phyloP scores from a whole-genome alignment of 2,797 vertebrate species.

The Propithecus deckenii region DNA sequence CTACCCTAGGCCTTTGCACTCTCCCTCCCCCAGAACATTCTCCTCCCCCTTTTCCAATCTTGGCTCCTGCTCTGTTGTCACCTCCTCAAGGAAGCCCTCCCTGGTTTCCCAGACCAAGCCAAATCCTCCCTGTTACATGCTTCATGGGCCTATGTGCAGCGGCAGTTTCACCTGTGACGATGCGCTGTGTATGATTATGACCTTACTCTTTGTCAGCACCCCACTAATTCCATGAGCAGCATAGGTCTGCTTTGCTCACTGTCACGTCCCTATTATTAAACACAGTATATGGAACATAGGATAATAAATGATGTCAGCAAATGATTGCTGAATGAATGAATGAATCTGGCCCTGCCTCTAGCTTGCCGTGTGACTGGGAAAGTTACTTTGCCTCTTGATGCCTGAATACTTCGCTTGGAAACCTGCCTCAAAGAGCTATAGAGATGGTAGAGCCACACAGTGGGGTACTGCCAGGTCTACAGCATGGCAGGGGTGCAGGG shows the following conservation, averaged over 20 bases:
- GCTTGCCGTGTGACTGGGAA: background rate
- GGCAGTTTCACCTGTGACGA: background rate
- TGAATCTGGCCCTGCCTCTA: background rate
- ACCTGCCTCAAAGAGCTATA: background rate
- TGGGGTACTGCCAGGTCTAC: background rate
- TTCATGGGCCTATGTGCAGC: background rate
- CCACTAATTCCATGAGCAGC: background rate
- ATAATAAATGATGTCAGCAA: background rate
- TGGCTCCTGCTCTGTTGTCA: background rate
- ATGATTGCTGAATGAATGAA: background rate
- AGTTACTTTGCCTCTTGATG: background rate
- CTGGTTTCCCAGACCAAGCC: background rate
- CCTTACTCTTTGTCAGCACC: background rate
- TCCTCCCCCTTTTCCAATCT: background rate
- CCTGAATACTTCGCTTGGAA: background rate
- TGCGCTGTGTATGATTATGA: background rate
- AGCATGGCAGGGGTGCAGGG: background rate
- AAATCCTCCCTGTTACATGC: background rate
- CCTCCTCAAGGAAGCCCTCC: background rate
- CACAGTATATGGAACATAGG: background rate
- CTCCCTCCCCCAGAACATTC: background rate
- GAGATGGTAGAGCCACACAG: background rate
- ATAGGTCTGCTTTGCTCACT: background rate
- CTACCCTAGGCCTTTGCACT: background rate
- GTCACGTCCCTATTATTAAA: background rate